Conservation (phyloP, 2,113 vertebrate genomes). For the Gavia stellata region DNA sequence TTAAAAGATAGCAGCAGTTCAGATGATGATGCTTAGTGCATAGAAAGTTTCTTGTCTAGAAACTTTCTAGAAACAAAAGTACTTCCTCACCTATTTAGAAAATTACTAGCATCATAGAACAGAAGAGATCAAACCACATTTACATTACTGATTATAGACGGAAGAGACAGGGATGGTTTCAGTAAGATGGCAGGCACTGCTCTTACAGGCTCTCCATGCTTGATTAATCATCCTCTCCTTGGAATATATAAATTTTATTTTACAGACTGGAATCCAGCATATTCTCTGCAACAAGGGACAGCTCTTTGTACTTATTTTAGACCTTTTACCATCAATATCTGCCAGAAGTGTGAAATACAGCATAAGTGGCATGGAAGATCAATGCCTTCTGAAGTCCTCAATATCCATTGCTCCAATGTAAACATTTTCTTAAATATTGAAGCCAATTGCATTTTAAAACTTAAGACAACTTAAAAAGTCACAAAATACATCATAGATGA, state of each 20-base stretch:
- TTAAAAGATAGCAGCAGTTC: constrained; percentile 29
- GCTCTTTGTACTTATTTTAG: background rate
- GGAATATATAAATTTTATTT: background rate
- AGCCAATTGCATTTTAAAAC: background rate
- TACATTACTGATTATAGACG: background rate
- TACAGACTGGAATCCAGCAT: background rate
- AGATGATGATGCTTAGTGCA: constrained; percentile 6
- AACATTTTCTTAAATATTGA: background rate
- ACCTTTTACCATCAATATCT: background rate
- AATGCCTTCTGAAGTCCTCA: background rate
- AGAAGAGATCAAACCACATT: background rate
- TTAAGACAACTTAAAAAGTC: background rate
- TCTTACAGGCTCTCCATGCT: background rate
- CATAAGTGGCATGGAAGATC: background rate
- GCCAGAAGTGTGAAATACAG: background rate
- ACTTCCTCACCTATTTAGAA: background rate
- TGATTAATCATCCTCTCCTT: background rate
- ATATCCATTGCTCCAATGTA: background rate
- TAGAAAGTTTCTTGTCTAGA: background rate
- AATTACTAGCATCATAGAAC: background rate
- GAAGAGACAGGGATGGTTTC: background rate
- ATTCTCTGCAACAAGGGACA: background rate
- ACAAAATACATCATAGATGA: background rate
- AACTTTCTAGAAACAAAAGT: constrained; percentile 29
- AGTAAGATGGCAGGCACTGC: background rate